Percentiles rank a stretch among this genome's conserved stretches.
Evolutionary conservation across 2,113 vertebrate genomes (phyloP).

Genomic region (Passer montanus): DNA sequence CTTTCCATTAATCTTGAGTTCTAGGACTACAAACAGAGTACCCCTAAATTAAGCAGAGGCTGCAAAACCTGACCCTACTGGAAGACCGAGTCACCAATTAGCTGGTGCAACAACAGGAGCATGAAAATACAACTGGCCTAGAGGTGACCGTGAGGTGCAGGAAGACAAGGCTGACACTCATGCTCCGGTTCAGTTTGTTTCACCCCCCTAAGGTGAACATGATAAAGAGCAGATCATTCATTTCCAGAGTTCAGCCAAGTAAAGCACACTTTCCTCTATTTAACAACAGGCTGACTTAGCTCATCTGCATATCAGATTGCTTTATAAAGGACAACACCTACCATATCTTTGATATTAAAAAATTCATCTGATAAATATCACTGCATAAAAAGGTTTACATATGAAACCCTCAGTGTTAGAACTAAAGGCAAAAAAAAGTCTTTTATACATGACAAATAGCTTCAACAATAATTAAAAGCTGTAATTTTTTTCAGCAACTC

Average conservation of each 20-base stretch:
- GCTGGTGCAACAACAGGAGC: background rate
- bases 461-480: background rate
- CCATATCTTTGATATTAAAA: background rate
- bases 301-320: background rate
- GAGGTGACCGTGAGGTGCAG: background rate
- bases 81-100: background rate
- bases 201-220: background rate
- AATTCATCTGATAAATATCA: background rate
- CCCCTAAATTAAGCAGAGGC: background rate
- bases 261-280: background rate
- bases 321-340: background rate
- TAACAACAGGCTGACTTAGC: background rate
- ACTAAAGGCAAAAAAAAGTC: background rate
- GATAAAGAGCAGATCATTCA: background rate
- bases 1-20: background rate
- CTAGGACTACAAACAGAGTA: background rate
- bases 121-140: background rate
- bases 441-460: background rate
- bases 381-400: background rate
- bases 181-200: background rate
- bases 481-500: rapidly evolving
- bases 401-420: background rate
- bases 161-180: background rate
- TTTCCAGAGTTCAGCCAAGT: background rate
- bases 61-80: background rate